Base-by-base conservation (phyloP, 2,888 invertebrate genomes). In the Phalera bucephala region DNA sequence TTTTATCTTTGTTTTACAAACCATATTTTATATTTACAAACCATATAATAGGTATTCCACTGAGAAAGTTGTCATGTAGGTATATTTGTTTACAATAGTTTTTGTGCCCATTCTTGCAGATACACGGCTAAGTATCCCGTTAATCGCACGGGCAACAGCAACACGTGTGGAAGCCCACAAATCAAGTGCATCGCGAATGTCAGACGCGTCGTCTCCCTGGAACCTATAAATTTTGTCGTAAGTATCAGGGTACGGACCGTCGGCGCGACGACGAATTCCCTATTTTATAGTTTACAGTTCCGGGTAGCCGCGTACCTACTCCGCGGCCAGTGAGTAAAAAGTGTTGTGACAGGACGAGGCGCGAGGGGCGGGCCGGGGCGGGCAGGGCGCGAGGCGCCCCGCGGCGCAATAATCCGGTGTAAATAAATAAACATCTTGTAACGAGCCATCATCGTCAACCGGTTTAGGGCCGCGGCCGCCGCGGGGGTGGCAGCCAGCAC, bases 171-270 rank as follows among this genome's bases (percentile, higher is more conserved):
- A 12, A 26, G 25, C 10, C 29, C 30, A 37, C 51, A 45, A 43
- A 54, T 46, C 49, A 38, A 19, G 0, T 15, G 21, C 28, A 12
- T 14, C 13, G 28, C 31, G 25, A 22, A 39, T 36, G 35, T 29
- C 26, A 20, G 33, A 31, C 34, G 20, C 40, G 43, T 48, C 44
- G 52, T 44, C 68, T 73, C 72, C 72, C 72, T 60, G 58, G 78
- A 80, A 74, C 59, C 71, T 34, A 79, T 80, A 70, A 75, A 77
- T 77, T 62, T 61, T 70, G 71, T 70, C 66, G 59, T 55, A n/a
- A n/a, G n/a, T n/a, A 67, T 79, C 74, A 75, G 66, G 44, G 61
- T 68, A 66, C 61, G 49, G 52, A 66, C 39, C 54, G 68, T 69
- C 69, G 70, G 68, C 53, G 55, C 38, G 22, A 33, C 35, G 42